phyloP scores from a whole-genome alignment of 23 tunicate genomes.

The Oikopleura albicans region DNA sequence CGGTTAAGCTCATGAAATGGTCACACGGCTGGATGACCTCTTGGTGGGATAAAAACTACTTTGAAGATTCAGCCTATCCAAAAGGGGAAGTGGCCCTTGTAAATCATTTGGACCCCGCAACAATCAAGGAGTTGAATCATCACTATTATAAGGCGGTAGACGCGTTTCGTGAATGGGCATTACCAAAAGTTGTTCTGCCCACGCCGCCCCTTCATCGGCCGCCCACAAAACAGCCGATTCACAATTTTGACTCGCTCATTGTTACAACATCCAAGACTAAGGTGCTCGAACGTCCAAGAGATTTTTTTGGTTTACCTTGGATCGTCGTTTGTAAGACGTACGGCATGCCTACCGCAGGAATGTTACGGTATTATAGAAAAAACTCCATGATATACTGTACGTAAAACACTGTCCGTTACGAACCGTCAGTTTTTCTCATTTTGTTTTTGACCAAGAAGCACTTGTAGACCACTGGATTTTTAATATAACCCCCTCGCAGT shows the following conservation, averaged over 20 bases:
- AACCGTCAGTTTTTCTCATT: no score
- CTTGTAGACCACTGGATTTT: no score
- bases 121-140: not conserved
- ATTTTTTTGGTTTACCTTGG: no score
- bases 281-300: no score
- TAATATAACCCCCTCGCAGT: no score
- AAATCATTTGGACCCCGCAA: not conserved
- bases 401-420: no score
- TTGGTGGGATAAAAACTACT: conserved; percentile 3
- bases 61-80: not conserved
- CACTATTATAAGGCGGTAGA: not conserved
- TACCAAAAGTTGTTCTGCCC: not conserved
- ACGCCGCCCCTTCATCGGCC: not conserved
- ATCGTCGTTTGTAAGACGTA: no score
- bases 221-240: not conserved
- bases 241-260: not conserved
- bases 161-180: not conserved
- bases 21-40: not conserved
- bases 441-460: no score
- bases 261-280: no score
- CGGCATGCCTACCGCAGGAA: no score
- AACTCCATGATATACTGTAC: no score
- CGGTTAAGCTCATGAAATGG: not conserved
- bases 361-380: no score
- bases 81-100: not conserved